Evolutionary conservation across 2,888 invertebrate species (phyloP), one percentile per base, ranked within the genome.

Genomic region (Apamea epomidion): DNA sequence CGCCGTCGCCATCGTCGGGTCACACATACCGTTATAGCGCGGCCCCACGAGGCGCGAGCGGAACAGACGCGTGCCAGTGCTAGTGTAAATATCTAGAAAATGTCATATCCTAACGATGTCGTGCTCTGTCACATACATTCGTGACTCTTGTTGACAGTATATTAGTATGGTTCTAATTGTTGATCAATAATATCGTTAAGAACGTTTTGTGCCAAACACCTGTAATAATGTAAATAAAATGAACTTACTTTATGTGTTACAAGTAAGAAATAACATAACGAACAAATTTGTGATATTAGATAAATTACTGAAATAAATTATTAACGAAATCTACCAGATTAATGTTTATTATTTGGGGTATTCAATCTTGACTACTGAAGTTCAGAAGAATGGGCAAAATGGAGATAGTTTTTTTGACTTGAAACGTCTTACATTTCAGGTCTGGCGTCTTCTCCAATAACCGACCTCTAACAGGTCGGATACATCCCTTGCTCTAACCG

Each of bases 221-320:
- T 45, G 48, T 51, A 68, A 60, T 67, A 64, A 74, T 78, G 73
- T 84, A 81, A 70, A 79, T 81, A 72, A 32, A 14, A 42, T 58
- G 5, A 18, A 62, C 8, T 21, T 45, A 64, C n/a, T 48, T 42
- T 18, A 32, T 58, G n/a, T n/a, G 25, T 78, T 60, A 67, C 12
- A 48, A 67, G 25, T 71, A 62, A 29, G 8, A 68, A 42, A 76
- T 67, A 71, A 45, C 21, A 65, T 42, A 82, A 82, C 84, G 90
- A 91, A 91, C 89, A 88, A 81, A 92, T 88, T 91, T 92, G 92
- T 93, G 93, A 93, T 92, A 92, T 88, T 93, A 91, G 87, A 82
- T 85, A 88, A 83, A 69, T n/a, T 76, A 78, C n/a, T 76, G 82
- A 84, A 85, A 74, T 84, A 75, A 81, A 85, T 87, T n/a, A 76